Conservation (phyloP, 1,140 invertebrate genomes). For the Aphidius gifuensis region DNA sequence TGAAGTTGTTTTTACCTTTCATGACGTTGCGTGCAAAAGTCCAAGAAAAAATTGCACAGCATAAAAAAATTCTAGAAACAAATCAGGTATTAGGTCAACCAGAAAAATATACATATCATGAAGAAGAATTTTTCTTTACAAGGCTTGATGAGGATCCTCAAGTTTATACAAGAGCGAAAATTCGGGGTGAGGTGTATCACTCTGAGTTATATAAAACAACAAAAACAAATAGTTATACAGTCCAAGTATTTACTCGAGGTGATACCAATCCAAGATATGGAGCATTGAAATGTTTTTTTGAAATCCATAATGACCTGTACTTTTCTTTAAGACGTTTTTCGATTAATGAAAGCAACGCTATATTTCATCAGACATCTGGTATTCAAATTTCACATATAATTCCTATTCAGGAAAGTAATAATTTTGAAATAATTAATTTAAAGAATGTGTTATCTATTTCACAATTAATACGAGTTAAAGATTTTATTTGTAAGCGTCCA, state of each 20-base stretch:
- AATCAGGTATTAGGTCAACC: not conserved
- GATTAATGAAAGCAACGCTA: too few relatives aligned
- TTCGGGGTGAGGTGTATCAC: not conserved
- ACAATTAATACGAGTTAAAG: too few relatives aligned
- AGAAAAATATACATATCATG: constrained; percentile 7
- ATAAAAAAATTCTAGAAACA: not conserved
- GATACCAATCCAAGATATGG: not conserved
- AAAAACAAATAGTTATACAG: constrained; percentile 7
- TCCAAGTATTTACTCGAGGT: not conserved
- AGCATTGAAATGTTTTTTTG: constrained; percentile 3
- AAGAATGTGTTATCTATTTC: too few relatives aligned
- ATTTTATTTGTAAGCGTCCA: too few relatives aligned
- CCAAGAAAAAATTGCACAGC: too few relatives aligned
- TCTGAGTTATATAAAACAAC: constrained; percentile 2
- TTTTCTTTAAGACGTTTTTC: not conserved
- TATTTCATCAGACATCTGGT: too few relatives aligned
- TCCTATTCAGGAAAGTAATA: too few relatives aligned
- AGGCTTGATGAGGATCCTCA: not conserved
- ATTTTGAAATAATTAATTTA: too few relatives aligned
- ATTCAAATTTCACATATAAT: too few relatives aligned
- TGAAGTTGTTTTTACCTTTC: constrained; percentile 23
- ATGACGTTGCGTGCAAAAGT: constrained; percentile 4
- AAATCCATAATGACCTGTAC: not conserved
- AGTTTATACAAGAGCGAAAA: constrained; percentile 1
- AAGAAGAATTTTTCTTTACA: not conserved